Evolutionary conservation across 1,140 invertebrate genomes (phyloP).

Genomic region (Procambarus virginalis): DNA sequence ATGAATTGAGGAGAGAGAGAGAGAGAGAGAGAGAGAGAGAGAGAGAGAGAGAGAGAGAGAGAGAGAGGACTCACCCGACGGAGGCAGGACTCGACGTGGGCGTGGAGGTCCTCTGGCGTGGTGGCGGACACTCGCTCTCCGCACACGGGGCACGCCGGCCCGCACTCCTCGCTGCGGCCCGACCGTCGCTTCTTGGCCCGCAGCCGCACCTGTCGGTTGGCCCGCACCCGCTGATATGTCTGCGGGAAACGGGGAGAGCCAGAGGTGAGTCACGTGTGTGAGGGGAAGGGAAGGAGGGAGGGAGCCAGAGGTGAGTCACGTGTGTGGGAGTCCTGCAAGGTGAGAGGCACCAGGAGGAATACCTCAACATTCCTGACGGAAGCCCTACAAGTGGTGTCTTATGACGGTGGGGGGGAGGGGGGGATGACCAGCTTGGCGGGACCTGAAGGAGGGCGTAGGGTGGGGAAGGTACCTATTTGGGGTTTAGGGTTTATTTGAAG

Average conservation of each 20-base stretch:
- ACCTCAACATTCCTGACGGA: background rate
- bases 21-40: too few species aligned
- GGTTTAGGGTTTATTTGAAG: too few species aligned
- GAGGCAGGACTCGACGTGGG: constrained; percentile 85
- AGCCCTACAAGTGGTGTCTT: constrained; percentile 2
- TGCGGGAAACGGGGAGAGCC: constrained; percentile 70
- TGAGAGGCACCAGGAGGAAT: background rate
- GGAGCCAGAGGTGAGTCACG: background rate
- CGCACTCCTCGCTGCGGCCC: constrained; percentile 69
- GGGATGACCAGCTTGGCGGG: too few species aligned
- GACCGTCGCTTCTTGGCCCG: constrained; percentile 80
- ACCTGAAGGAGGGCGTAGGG: too few species aligned
- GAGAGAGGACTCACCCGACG: constrained; percentile 75
- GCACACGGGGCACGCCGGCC: constrained; percentile 84
- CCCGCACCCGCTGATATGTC: constrained; percentile 87
- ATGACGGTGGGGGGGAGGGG: background rate
- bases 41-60: too few species aligned
- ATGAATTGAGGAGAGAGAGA: background rate
- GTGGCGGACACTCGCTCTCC: constrained; percentile 79
- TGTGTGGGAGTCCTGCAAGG: background rate
- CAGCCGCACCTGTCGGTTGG: constrained; percentile 84
- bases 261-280: too few species aligned
- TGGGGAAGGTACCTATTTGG: too few species aligned
- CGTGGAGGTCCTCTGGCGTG: constrained; percentile 82
- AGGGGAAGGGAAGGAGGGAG: too few species aligned